A percentile compares a stretch with the other conserved stretches of the same genome.
phyloP scores from a whole-genome alignment of 2,797 vertebrate genomes.

The Cyclopterus lumpus region DNA sequence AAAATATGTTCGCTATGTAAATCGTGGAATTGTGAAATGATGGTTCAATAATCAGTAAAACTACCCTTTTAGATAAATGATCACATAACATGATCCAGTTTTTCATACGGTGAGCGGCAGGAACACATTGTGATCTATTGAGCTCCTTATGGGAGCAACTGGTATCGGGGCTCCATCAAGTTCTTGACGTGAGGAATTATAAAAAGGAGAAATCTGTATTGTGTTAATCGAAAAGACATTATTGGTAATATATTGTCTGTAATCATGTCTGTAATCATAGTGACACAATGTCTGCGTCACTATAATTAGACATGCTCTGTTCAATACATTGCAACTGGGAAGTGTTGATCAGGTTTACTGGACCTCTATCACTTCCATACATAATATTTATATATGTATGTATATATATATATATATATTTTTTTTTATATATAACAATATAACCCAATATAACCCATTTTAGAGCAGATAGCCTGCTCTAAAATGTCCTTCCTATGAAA shows the following conservation, averaged over 20 bases:
- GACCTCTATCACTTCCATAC: neutral
- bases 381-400: neutral
- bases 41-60: neutral
- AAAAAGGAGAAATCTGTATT: neutral
- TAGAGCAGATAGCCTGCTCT: no score
- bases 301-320: neutral
- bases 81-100: neutral
- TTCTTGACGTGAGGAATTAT: neutral
- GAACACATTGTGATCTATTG: neutral
- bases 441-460: no score
- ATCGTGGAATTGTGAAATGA: neutral
- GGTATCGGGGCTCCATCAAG: no score
- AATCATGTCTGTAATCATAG: no score
- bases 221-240: no score
- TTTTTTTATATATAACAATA: no score
- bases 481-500: neutral
- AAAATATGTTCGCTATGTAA: neutral
- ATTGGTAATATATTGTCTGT: neutral
- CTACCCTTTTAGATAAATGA: conserved; percentile 5
- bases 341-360: conserved; percentile 8
- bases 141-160: conserved; percentile 1
- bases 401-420: neutral
- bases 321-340: neutral
- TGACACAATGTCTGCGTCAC: neutral
- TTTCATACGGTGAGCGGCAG: conserved; percentile 1